These are phyloP conservation scores for Pristionchus entomophagus DNA, from an alignment of 2,888 invertebrate species.

Conservation along the genomic window DNA sequence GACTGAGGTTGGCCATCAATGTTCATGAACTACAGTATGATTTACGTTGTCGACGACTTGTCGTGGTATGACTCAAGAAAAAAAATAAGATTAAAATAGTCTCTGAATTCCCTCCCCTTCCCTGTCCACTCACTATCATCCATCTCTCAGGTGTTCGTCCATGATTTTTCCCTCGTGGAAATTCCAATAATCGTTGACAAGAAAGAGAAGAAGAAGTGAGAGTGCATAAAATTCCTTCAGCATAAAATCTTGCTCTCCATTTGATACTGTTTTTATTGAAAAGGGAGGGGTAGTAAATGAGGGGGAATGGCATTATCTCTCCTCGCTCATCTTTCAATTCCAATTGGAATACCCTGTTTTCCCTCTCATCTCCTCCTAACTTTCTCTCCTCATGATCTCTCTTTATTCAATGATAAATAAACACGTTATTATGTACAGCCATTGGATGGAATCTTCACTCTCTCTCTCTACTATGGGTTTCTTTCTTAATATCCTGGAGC, in stretches of 20 bases:
- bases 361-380: not conserved
- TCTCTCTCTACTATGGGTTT: not conserved
- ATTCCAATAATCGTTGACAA: not conserved
- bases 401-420: slow-evolving; percentile 22
- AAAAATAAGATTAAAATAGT: no score
- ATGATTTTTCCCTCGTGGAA: slow-evolving; percentile 38
- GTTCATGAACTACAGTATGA: no score
- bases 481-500: slow-evolving; percentile 57
- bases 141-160: slow-evolving; percentile 17
- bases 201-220: slow-evolving; percentile 8
- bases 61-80: no score
- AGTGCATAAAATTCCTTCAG: not conserved
- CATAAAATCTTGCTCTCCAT: not conserved
- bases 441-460: slow-evolving; percentile 33
- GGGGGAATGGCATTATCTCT: slow-evolving; percentile 2
- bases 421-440: slow-evolving; percentile 24
- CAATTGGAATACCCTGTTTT: slow-evolving; percentile 39
- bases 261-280: not conserved
- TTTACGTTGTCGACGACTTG: not conserved
- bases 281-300: slow-evolving; percentile 14
- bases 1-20: no score
- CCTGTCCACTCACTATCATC: slow-evolving; percentile 3
- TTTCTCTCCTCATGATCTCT: not conserved
- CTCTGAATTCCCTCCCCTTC: not conserved
- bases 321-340: not conserved